Base-by-base conservation (phyloP, 2,797 vertebrate species). In the Corythornis leucogaster region DNA sequence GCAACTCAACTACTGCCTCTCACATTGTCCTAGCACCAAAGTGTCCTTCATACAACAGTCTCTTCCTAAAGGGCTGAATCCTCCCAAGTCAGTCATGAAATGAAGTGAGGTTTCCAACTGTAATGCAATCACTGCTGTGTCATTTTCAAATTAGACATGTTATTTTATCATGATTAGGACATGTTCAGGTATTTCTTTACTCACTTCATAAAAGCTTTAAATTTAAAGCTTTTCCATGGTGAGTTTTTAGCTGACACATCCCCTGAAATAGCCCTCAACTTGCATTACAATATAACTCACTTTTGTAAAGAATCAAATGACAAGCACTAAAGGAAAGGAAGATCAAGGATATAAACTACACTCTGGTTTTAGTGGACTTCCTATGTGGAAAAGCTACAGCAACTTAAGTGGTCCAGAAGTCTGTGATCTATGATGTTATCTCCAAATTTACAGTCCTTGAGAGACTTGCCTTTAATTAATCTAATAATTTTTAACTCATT, bases 31-130 rank as follows among this genome's bases (percentile, higher is more conserved):
- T 17, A 26, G 7, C 19, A 66, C 17, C 5, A 21, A 62, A 42
- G 3, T 11, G 5, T 14, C 13, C 64, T 53, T n/a, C 17, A 14
- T 42, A 2, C 11, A 54, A 19, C 2, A 19, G 15, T 2, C 2
- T 18, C 5, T 7, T 25, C 13, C 28, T 45, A 28, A 74, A 74
- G 26, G 19, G 17, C 21, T 43, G 26, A 46, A 63, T 53, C 26
- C 31, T 68, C 15, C 46, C 31, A 67, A 62, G 14, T 38, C 12
- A 45, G 21, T 45, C 3, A 73, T 25, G 19, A 89, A 85, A 73
- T 31, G 20, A 79, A 48, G 19, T 7, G 5, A 76, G 15, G 13
- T 12, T 81, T 81, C 12, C 15, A 35, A 67, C 4, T 46, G 11
- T 9, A 71, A 42, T 26, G 22, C 18, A 85, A 15, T 30, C 73